Evolutionary conservation across 2,797 vertebrate species (phyloP).

Genomic region (Sarcoramphus papa): DNA sequence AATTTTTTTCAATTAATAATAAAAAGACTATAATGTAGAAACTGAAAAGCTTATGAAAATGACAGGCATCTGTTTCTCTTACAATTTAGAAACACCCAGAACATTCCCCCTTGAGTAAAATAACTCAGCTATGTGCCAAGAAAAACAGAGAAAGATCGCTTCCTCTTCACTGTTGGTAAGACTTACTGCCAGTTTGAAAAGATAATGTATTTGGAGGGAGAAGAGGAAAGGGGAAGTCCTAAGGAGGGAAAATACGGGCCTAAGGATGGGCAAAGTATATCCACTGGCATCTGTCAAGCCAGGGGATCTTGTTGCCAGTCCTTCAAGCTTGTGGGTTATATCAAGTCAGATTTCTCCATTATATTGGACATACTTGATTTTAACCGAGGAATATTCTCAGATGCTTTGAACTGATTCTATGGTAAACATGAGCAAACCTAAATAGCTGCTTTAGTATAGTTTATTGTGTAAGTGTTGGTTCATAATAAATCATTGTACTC

Average conservation of each 20-base stretch:
- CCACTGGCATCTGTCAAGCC: neutral
- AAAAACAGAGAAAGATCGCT: neutral
- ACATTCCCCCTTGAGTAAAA: neutral
- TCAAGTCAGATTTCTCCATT: neutral
- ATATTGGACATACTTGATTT: neutral
- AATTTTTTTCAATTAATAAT: neutral
- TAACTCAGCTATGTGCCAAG: neutral
- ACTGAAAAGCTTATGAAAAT: neutral
- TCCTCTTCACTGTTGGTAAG: neutral
- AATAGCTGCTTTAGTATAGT: conserved; percentile 20
- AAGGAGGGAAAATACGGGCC: neutral
- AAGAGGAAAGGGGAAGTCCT: neutral
- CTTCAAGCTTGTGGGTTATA: neutral
- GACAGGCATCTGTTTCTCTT: neutral
- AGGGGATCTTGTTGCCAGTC: neutral
- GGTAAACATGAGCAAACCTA: neutral
- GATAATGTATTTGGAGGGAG: neutral
- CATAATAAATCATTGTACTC: conserved; percentile 48
- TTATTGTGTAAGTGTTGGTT: conserved; percentile 28
- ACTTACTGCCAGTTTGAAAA: neutral
- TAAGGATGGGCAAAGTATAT: neutral
- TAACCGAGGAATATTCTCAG: neutral
- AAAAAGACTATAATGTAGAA: neutral
- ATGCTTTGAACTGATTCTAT: neutral
- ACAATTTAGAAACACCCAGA: neutral